phyloP scores from a whole-genome alignment of 2,113 vertebrate species.

The Hydropotes inermis region DNA sequence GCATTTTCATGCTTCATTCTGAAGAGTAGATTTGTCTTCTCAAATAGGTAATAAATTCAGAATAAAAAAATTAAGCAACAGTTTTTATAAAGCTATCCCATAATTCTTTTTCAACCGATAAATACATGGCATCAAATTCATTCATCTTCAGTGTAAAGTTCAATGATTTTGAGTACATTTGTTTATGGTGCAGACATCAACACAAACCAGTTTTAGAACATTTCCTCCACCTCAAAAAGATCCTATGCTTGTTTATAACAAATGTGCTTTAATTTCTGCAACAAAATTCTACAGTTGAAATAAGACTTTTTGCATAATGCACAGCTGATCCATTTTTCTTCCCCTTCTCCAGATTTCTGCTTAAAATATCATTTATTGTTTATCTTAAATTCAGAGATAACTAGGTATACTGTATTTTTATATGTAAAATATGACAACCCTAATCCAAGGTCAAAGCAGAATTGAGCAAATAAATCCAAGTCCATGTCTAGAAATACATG shows the following conservation, averaged over 20 bases:
- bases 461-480: not conserved
- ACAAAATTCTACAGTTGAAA: not conserved
- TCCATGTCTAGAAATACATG: not conserved
- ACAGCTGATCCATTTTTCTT: not conserved
- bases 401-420: not conserved
- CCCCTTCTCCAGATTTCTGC: not conserved
- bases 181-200: not conserved
- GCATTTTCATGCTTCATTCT: not conserved
- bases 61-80: not conserved
- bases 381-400: slow-evolving; percentile 36
- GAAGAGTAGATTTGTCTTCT: not conserved
- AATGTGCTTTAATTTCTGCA: not conserved
- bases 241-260: not conserved
- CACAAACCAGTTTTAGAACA: slow-evolving; percentile 11
- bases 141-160: not conserved
- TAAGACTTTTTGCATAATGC: not conserved
- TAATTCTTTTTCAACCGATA: not conserved
- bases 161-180: not conserved
- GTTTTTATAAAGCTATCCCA: not conserved
- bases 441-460: not conserved
- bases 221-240: not conserved
- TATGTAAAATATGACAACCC: not conserved
- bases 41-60: not conserved
- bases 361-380: not conserved
- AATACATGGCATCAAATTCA: not conserved